A percentile compares a stretch with the other conserved stretches of the same genome.
These are phyloP conservation scores for Ichneumoninae sp. DNA, from an alignment of 2,888 invertebrate genomes.

Conservation along the genomic window DNA sequence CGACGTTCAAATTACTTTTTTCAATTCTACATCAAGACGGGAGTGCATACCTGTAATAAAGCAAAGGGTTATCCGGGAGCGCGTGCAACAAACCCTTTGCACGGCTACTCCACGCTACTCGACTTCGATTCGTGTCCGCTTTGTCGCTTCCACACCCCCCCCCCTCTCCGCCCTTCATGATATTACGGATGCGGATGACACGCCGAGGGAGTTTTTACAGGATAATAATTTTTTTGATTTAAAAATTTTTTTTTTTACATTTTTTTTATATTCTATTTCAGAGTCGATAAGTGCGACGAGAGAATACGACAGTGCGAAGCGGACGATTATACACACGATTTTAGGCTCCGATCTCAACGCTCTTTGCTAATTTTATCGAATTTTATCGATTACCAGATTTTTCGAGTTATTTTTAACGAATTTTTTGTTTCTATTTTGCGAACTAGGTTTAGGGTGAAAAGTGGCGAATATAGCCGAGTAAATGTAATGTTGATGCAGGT, in stretches of 20 bases:
- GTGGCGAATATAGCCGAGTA: no score
- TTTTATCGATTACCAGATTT: no score
- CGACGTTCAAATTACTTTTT: constrained; percentile 78
- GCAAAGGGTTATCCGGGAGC: neutral
- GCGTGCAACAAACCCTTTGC: neutral
- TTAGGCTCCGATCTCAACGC: neutral
- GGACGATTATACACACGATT: neutral
- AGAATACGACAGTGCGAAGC: constrained; percentile 43
- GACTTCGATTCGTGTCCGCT: neutral
- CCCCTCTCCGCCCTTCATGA: neutral
- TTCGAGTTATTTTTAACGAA: no score
- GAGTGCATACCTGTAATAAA: neutral
- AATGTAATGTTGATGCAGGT: no score
- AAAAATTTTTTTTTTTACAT: neutral
- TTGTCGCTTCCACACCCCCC: neutral
- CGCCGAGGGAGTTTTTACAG: neutral
- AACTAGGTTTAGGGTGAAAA: no score
- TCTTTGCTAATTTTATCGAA: neutral
- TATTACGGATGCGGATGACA: neutral
- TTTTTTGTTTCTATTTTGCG: no score
- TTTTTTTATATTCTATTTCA: neutral
- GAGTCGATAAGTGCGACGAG: neutral
- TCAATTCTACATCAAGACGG: constrained; percentile 66
- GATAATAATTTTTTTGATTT: neutral
- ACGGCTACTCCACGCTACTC: neutral